Percentiles rank a stretch among this genome's conserved stretches.
phyloP scores from a whole-genome alignment of 2,113 vertebrate genomes.

The Lucifuga dentata region DNA sequence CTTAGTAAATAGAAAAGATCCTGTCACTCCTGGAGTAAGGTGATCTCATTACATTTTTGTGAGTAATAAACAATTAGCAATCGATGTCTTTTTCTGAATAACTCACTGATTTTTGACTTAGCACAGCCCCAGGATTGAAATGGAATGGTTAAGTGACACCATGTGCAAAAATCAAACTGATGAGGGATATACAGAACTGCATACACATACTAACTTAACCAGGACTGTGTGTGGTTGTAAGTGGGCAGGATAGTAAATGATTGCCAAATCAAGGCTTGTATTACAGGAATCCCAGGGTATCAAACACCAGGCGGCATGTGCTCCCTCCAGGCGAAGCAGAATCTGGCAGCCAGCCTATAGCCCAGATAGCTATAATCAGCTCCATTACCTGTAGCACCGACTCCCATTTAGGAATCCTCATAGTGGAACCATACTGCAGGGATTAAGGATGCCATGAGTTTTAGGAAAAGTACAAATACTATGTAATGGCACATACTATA shows the following conservation, averaged over 20 bases:
- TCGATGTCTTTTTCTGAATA: no score
- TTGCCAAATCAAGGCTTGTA: slow-evolving; percentile 78
- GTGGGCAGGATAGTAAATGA: slow-evolving; percentile 68
- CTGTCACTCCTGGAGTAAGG: no score
- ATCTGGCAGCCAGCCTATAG: slow-evolving; percentile 77
- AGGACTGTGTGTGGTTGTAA: slow-evolving; percentile 66
- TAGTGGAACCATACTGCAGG: slow-evolving; percentile 57
- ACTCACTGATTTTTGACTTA: background rate
- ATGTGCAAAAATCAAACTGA: slow-evolving; percentile 60
- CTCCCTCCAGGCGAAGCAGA: slow-evolving; percentile 74
- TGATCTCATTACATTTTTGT: no score
- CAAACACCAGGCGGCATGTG: slow-evolving; percentile 77
- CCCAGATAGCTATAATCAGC: slow-evolving; percentile 80
- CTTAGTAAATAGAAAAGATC: no score
- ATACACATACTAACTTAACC: slow-evolving; percentile 64
- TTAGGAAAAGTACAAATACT: slow-evolving; percentile 51
- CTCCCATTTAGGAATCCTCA: slow-evolving; percentile 74
- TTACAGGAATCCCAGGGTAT: slow-evolving; percentile 82
- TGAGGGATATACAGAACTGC: slow-evolving; percentile 51
- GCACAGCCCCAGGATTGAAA: slow-evolving; percentile 51
- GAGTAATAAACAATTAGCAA: no score
- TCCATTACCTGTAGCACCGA: slow-evolving; percentile 81
- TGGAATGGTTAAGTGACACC: slow-evolving; percentile 37
- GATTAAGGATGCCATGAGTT: slow-evolving; percentile 57
- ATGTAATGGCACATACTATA: slow-evolving; percentile 30